Evolutionary conservation across 1,140 invertebrate genomes (phyloP).

Genomic region (Protaetia brevitarsis): DNA sequence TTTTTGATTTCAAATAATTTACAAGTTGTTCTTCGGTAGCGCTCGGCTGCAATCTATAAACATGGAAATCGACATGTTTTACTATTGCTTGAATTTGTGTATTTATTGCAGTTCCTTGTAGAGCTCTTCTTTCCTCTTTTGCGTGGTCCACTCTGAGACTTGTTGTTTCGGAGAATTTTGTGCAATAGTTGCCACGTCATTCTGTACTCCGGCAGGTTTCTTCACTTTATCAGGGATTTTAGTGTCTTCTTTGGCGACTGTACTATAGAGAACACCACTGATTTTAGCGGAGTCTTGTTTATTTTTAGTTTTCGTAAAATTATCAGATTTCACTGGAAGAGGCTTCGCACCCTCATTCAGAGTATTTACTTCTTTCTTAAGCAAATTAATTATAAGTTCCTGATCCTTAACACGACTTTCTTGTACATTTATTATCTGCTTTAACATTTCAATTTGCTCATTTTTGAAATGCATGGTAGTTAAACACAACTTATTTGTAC

Average conservation of each 20-base stretch:
- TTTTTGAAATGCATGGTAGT: not conserved
- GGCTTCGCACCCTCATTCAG: not conserved
- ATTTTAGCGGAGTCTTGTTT: too few species aligned
- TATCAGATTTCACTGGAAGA: not conserved
- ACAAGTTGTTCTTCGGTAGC: not conserved
- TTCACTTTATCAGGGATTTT: too few species aligned
- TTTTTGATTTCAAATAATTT: not conserved
- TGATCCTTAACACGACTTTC: not conserved
- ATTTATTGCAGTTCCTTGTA: not conserved
- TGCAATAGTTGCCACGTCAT: too few species aligned
- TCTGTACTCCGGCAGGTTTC: too few species aligned
- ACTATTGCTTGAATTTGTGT: not conserved
- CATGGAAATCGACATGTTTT: not conserved
- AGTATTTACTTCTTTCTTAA: not conserved
- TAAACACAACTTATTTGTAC: too few species aligned
- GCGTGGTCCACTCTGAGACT: not conserved
- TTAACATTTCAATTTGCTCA: not conserved
- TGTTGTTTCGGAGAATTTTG: too few species aligned
- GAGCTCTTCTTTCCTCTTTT: not conserved
- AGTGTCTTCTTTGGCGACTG: too few species aligned
- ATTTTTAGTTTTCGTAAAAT: not conserved
- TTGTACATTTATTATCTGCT: not conserved
- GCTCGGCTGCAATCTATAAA: not conserved
- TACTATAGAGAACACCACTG: too few species aligned
- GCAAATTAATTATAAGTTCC: not conserved